Base-by-base conservation (phyloP, 1,140 invertebrate genomes). In the Cataglyphis hispanica region DNA sequence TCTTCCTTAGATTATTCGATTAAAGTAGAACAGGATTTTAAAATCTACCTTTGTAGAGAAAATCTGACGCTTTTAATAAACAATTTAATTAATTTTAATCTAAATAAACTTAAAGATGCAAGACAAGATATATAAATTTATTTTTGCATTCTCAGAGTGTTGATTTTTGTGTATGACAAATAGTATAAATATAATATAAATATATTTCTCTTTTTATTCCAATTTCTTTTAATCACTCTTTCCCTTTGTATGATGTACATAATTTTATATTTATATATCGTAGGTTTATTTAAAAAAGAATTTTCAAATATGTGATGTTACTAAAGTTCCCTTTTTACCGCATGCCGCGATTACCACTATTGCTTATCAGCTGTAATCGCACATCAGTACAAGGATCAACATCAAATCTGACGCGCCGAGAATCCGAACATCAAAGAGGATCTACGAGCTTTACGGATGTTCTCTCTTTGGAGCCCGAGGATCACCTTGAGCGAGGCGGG, bases 401-500 rank as follows among this genome's bases (percentile, higher is more conserved):
- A 83, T 64, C 60, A 78, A 84, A 25, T 22, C 31, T 84, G 74
- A 84, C 58, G 81, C 27, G 72, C 43, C 46, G 81, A 84, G 72
- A 78, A 77, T 22, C 22, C 19, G 72, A 78, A 27, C 70, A 77
- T 76, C 74, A 69, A 83, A 66, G 50, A 50, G 27, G 56, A 74
- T 74, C 67, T 83, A 83, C 53, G 67, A 74, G 67, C 37, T 27
- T 53, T 22, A 60, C 37, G 78, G 53, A 43, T 80, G 27, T 72
- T 81, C 66, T 81, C 78, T 72, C 66, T 81, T 58, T 34, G 66
- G 78, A 60, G 63, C 50, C 37, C 50, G 40, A 34, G 67, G 78
- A 83, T 83, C 56, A 83, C 67, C 78, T 83, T 83, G 78, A 83
- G 40, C 67, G 67, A 43, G 40, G 37, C 78, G 66, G 67, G 67